phyloP scores from a whole-genome alignment of 2,113 vertebrate species.

The Microtus pennsylvanicus region DNA sequence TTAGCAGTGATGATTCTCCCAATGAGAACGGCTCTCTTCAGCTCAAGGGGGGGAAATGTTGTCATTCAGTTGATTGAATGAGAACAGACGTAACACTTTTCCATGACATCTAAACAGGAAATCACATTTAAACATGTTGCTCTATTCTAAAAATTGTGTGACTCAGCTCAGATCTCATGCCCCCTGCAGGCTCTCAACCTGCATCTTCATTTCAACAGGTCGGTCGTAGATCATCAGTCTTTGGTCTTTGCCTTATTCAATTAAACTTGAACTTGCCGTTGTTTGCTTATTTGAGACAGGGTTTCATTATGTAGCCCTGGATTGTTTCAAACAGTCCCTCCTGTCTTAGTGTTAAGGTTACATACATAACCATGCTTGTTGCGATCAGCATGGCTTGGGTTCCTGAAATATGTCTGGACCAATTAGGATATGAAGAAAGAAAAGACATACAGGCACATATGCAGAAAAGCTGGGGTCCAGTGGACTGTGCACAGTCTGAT shows the following conservation, averaged over 20 bases:
- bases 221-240: not conserved
- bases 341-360: not conserved
- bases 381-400: not conserved
- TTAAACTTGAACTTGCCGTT: not conserved
- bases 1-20: not conserved
- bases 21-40: conserved; percentile 30
- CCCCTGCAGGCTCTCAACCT: not conserved
- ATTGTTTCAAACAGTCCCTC: not conserved
- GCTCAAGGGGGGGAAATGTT: conserved; percentile 52
- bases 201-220: not conserved
- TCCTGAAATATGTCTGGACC: not conserved
- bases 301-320: not conserved
- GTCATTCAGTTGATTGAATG: not conserved
- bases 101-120: conserved; percentile 51
- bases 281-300: not conserved
- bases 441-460: not conserved
- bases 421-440: not conserved
- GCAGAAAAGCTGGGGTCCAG: not conserved
- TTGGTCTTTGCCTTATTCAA: not conserved
- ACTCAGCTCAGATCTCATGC: not conserved
- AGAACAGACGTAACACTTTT: not conserved
- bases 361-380: not conserved
- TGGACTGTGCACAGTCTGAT: not conserved
- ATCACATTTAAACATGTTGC: not conserved
- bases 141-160: not conserved